phyloP scores from a whole-genome alignment of 2,888 invertebrate genomes.

The Tanypteryx hageni region DNA sequence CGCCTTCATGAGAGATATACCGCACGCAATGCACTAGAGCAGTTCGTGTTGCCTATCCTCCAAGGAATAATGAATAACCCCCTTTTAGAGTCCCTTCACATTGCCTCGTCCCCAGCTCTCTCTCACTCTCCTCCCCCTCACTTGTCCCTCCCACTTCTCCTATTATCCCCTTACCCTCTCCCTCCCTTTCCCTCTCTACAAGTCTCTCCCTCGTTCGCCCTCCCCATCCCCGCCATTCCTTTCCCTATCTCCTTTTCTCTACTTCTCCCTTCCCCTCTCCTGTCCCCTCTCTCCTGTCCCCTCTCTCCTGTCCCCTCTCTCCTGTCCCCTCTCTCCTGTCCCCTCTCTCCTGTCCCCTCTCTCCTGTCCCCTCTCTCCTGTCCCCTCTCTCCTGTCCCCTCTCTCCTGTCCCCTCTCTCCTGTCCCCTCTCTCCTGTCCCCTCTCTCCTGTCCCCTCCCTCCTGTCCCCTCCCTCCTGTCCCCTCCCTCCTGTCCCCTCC shows the following conservation, averaged over 20 bases:
- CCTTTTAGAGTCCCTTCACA: neutral
- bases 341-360: too few relatives aligned
- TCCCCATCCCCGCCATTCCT: neutral
- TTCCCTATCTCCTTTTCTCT: neutral
- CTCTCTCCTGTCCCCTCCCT: neutral
- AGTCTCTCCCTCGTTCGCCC: neutral
- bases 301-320: neutral
- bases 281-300: neutral
- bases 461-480: too few relatives aligned
- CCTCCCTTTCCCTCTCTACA: neutral
- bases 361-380: too few relatives aligned
- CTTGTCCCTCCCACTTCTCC: neutral
- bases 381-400: too few relatives aligned
- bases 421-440: neutral
- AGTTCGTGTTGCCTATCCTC: conserved; percentile 49
- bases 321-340: neutral
- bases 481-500: too few relatives aligned
- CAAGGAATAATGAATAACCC: conserved; percentile 50
- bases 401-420: neutral
- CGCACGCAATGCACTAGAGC: conserved; percentile 39
- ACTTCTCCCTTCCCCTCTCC: neutral
- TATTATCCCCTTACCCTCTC: neutral
- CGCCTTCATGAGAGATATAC: neutral
- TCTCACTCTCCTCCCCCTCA: neutral
- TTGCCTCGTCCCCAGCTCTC: neutral